phyloP scores from a whole-genome alignment of 2,888 invertebrate genomes.

The Diaprepes abbreviatus region DNA sequence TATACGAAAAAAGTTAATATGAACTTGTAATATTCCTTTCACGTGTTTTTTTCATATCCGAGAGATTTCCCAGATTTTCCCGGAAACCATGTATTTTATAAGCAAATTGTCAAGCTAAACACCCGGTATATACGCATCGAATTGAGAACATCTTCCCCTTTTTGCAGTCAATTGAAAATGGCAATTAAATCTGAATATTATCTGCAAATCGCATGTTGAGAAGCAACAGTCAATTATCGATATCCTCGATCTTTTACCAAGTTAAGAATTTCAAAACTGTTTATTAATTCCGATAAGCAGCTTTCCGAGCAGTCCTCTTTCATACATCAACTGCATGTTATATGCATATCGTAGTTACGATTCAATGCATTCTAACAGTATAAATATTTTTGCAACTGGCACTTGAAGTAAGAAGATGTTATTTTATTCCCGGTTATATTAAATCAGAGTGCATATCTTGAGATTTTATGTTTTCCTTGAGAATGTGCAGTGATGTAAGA shows the following conservation, averaged over 20 bases:
- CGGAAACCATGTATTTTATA: too few species aligned
- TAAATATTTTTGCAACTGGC: constrained; percentile 21
- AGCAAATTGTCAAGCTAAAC: too few species aligned
- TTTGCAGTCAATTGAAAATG: too few species aligned
- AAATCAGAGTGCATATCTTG: constrained; percentile 8
- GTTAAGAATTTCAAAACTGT: constrained; percentile 30
- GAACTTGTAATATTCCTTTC: too few species aligned
- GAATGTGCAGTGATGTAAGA: constrained; percentile 12
- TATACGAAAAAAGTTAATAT: too few species aligned
- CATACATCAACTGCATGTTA: constrained; percentile 31
- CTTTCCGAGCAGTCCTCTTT: constrained; percentile 28
- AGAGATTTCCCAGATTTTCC: too few species aligned
- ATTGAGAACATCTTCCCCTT: too few species aligned
- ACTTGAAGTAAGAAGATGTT: constrained; percentile 18
- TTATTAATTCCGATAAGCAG: constrained; percentile 40
- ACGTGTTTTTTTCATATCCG: too few species aligned
- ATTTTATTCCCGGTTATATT: constrained; percentile 16
- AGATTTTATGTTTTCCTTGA: constrained; percentile 8
- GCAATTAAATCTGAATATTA: too few species aligned
- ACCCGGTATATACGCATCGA: too few species aligned
- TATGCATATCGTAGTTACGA: constrained; percentile 29
- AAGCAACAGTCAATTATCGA: too few species aligned
- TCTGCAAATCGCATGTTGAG: too few species aligned
- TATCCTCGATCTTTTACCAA: constrained; percentile 27
- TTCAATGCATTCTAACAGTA: constrained; percentile 21